phyloP scores from a whole-genome alignment of 2,888 invertebrate genomes.

The Cheilosia urbana region DNA sequence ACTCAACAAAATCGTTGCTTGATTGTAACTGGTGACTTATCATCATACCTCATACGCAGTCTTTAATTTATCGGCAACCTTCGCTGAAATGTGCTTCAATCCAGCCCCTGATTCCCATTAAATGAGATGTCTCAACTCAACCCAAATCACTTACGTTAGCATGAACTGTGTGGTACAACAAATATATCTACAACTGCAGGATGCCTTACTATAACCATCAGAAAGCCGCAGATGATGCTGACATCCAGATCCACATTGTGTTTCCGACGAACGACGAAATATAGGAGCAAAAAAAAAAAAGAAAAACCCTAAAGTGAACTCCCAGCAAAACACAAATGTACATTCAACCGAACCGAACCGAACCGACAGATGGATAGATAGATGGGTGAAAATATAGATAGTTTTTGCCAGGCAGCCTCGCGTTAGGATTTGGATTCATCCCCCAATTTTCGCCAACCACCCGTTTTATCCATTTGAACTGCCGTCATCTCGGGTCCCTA shows the following conservation, averaged over 20 bases:
- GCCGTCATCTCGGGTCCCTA: conserved; percentile 71
- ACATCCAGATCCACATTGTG: conserved; percentile 76
- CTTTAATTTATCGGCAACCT: neutral
- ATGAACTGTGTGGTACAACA: conserved; percentile 57
- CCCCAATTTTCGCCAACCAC: conserved; percentile 37
- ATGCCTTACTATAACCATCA: conserved; percentile 76
- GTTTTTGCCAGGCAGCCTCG: conserved; percentile 63
- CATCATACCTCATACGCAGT: too few relatives aligned
- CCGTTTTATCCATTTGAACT: conserved; percentile 72
- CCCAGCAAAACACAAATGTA: conserved; percentile 60
- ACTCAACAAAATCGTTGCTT: too few relatives aligned
- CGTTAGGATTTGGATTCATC: conserved; percentile 52
- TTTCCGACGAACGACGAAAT: conserved; percentile 71
- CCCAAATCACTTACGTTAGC: conserved; percentile 74
- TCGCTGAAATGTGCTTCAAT: conserved; percentile 52
- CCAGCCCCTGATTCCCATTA: conserved; percentile 17
- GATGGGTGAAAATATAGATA: conserved; percentile 69
- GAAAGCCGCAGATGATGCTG: conserved; percentile 77
- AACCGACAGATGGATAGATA: conserved; percentile 48
- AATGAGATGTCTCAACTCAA: conserved; percentile 66
- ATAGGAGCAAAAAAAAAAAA: conserved; percentile 35
- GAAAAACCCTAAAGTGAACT: conserved; percentile 52
- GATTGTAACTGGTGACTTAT: too few relatives aligned
- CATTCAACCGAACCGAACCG: conserved; percentile 49
- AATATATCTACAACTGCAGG: conserved; percentile 73